phyloP scores from a whole-genome alignment of 92 coral and sea anemone species.

The Parazoanthus atlanticus region DNA sequence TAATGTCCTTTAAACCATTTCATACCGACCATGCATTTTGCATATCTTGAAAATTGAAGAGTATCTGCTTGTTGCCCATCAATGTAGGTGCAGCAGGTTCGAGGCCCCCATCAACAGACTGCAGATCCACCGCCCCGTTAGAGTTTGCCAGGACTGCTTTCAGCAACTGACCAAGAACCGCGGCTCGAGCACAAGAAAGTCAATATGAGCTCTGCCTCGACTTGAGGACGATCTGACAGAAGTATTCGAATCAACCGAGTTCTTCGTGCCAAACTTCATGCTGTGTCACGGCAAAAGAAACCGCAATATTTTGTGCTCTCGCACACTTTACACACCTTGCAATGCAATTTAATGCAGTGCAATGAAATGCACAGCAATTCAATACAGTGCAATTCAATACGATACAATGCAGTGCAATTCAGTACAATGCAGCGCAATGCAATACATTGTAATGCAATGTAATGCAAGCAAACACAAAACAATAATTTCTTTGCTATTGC shows the following conservation, averaged over 20 bases:
- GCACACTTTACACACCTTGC: neutral
- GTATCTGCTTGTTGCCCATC: neutral
- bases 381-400: neutral
- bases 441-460: neutral
- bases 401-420: too few species aligned
- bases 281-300: neutral
- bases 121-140: conserved; percentile 80
- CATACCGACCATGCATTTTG: neutral
- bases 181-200: conserved; percentile 14
- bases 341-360: neutral
- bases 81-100: conserved; percentile 82
- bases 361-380: neutral
- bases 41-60: neutral
- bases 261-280: neutral
- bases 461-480: neutral
- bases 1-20: neutral
- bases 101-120: conserved; percentile 76
- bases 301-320: neutral
- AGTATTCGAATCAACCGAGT: neutral
- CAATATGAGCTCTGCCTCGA: neutral
- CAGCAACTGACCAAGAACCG: conserved; percentile 64
- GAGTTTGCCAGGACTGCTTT: conserved; percentile 86
- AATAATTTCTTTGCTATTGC: neutral
- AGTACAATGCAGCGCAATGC: neutral
- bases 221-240: neutral